Conservation (phyloP, 2,113 vertebrate genomes). For the Plectropomus leopardus region DNA sequence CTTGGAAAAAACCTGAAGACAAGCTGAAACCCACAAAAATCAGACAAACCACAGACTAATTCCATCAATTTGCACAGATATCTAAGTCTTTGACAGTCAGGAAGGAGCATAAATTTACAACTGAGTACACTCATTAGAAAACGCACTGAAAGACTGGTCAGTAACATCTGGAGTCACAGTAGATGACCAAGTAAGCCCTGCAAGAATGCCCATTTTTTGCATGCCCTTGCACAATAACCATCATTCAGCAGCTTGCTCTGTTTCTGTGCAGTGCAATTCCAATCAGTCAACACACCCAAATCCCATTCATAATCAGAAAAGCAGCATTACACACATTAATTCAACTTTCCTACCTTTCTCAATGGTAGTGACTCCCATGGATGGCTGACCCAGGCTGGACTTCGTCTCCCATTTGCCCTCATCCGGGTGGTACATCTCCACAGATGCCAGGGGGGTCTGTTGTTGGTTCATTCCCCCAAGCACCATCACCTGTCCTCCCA, state of each 20-base stretch:
- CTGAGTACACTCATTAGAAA: background rate
- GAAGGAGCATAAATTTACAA: background rate
- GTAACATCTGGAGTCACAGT: background rate
- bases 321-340: background rate
- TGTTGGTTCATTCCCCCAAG: constrained; percentile 94
- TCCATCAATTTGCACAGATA: background rate
- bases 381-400: constrained; percentile 90
- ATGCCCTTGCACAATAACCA: background rate
- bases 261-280: background rate
- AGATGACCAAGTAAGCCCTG: background rate
- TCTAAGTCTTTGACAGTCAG: background rate
- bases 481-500: constrained; percentile 91
- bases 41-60: background rate
- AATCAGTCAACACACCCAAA: background rate
- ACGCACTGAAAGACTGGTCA: background rate
- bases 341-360: constrained; percentile 91
- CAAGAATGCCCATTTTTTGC: background rate
- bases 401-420: constrained; percentile 96
- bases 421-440: constrained; percentile 93
- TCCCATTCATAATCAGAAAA: background rate
- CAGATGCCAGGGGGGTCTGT: constrained; percentile 93
- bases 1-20: background rate
- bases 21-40: background rate
- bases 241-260: background rate
- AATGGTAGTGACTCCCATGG: constrained; percentile 94